Conservation (phyloP, 2,797 vertebrate species). For the Ciconia nigra region DNA sequence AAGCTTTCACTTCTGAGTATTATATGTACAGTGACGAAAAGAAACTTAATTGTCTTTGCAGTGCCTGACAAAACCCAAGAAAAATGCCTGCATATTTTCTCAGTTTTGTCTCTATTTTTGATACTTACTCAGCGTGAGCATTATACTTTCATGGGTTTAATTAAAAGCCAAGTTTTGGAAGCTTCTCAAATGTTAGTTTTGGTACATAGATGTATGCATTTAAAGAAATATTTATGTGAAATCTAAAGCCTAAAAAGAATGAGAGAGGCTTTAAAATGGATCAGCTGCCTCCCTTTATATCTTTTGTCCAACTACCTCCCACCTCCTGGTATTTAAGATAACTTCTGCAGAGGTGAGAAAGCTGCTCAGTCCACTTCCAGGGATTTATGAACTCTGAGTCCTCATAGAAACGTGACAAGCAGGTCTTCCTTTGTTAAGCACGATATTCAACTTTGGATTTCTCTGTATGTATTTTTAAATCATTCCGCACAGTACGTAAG, state of each 20-base stretch:
- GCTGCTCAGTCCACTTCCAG: background rate
- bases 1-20: conserved; percentile 81
- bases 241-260: background rate
- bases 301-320: background rate
- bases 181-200: conserved; percentile 54
- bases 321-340: background rate
- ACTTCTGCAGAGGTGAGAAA: background rate
- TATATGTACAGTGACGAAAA: conserved; percentile 75
- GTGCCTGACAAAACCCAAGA: conserved; percentile 74
- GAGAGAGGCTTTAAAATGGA: background rate
- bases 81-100: conserved; percentile 78
- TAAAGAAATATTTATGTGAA: conserved; percentile 53
- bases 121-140: conserved; percentile 67
- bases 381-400: background rate
- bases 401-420: background rate
- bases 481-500: fast-evolving
- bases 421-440: background rate
- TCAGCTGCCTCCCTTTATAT: background rate
- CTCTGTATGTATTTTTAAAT: background rate
- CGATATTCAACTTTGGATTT: background rate
- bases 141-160: conserved; percentile 67
- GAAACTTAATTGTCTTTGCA: conserved; percentile 80
- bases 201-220: conserved; percentile 10
- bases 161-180: conserved; percentile 70
- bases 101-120: conserved; percentile 75